phyloP scores from a whole-genome alignment of 2,888 invertebrate genomes.

The Heteromurus nitidus region DNA sequence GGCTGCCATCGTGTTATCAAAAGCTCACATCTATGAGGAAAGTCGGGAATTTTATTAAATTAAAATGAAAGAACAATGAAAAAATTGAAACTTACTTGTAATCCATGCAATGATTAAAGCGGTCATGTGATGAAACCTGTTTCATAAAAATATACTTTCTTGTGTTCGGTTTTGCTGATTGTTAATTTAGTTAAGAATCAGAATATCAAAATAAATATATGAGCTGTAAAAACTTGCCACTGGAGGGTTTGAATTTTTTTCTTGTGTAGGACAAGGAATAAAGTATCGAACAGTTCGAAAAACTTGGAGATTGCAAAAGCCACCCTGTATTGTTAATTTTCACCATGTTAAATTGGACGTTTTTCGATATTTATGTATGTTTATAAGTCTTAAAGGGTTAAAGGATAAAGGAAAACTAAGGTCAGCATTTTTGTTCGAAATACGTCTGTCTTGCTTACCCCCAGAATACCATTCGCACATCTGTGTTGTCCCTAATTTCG shows the following conservation, averaged over 20 bases:
- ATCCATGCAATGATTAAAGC: conserved; percentile 45
- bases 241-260: conserved; percentile 45
- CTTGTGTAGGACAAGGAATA: conserved; percentile 57
- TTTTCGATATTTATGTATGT: not conserved
- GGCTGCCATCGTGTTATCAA: too few species aligned
- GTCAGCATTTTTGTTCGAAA: too few species aligned
- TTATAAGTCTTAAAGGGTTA: too few species aligned
- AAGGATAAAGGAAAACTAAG: too few species aligned
- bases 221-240: conserved; percentile 11
- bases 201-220: not conserved
- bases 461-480: conserved; percentile 39
- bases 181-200: not conserved
- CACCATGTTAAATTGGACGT: not conserved
- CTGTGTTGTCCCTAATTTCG: conserved; percentile 76
- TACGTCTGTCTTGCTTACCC: too few species aligned
- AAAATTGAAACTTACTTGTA: conserved; percentile 80
- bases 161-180: not conserved
- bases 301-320: conserved; percentile 39
- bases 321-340: not conserved
- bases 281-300: conserved; percentile 50
- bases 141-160: not conserved
- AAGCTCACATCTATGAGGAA: too few species aligned
- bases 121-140: conserved; percentile 48
- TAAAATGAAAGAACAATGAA: too few species aligned
- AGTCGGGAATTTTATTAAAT: too few species aligned